phyloP scores from a whole-genome alignment of 2,888 invertebrate genomes.

The Mayetiola destructor region DNA sequence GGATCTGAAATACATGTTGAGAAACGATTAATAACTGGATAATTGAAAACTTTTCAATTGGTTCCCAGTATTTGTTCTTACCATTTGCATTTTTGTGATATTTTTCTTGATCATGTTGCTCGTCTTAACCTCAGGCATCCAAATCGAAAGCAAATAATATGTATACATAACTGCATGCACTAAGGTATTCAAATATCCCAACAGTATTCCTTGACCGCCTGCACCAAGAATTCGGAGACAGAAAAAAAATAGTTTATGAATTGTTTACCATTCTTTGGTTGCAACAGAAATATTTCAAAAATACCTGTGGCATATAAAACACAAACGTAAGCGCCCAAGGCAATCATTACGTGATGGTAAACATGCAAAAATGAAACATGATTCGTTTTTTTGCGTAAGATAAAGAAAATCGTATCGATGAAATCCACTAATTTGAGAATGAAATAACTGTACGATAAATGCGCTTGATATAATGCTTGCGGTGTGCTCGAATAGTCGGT shows the following conservation, averaged over 20 bases:
- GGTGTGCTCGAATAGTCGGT: background rate
- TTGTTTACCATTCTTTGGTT: background rate
- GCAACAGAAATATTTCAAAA: background rate
- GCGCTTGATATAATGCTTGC: background rate
- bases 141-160: slow-evolving; percentile 63
- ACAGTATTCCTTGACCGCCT: slow-evolving; percentile 24
- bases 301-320: slow-evolving; percentile 43
- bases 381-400: slow-evolving; percentile 50
- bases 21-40: background rate
- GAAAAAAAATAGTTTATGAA: background rate
- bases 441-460: slow-evolving; percentile 40
- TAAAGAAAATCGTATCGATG: slow-evolving; percentile 52
- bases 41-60: background rate
- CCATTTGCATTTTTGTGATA: slow-evolving; percentile 70
- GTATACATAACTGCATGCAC: slow-evolving; percentile 72
- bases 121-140: slow-evolving; percentile 51
- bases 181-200: slow-evolving; percentile 54
- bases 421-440: slow-evolving; percentile 50
- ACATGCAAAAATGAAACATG: slow-evolving; percentile 55
- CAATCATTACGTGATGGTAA: slow-evolving; percentile 60
- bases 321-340: slow-evolving; percentile 43
- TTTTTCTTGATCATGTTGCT: slow-evolving; percentile 73
- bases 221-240: background rate
- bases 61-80: slow-evolving; percentile 23
- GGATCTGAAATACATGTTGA: slow-evolving; percentile 35